These are phyloP conservation scores for Panulirus ornatus DNA, from an alignment of 1,140 invertebrate species.

Conservation along the genomic window DNA sequence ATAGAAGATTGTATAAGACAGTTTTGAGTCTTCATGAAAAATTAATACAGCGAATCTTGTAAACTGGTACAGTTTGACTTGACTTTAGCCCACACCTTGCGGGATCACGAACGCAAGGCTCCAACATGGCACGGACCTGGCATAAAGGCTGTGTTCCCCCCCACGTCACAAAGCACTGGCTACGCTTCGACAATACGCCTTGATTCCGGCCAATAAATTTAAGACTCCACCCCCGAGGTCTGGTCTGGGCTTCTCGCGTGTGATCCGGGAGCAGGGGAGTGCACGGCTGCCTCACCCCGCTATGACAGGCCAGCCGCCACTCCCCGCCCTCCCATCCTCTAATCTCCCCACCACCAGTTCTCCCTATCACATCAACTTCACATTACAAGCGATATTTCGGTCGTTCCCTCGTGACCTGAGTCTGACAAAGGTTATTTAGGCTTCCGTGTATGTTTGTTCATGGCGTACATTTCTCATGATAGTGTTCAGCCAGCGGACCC, in stretches of 20 bases:
- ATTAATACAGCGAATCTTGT: too few relatives aligned
- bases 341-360: too few relatives aligned
- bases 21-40: not conserved
- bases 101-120: not conserved
- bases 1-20: not conserved
- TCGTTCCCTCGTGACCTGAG: too few relatives aligned
- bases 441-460: too few relatives aligned
- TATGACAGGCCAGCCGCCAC: too few relatives aligned
- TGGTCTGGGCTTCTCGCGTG: constrained; percentile 4
- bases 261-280: not conserved
- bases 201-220: constrained; percentile 26
- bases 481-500: too few relatives aligned
- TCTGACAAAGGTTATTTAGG: too few relatives aligned
- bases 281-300: too few relatives aligned
- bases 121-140: not conserved
- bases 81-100: not conserved
- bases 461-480: too few relatives aligned
- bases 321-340: too few relatives aligned
- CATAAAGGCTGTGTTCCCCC: not conserved
- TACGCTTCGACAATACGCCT: constrained; percentile 49
- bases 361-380: too few relatives aligned
- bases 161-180: not conserved
- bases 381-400: too few relatives aligned
- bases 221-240: constrained; percentile 9
- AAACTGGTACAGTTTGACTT: not conserved